Evolutionary conservation across 2,113 vertebrate species (phyloP).

Genomic region (Procavia capensis): DNA sequence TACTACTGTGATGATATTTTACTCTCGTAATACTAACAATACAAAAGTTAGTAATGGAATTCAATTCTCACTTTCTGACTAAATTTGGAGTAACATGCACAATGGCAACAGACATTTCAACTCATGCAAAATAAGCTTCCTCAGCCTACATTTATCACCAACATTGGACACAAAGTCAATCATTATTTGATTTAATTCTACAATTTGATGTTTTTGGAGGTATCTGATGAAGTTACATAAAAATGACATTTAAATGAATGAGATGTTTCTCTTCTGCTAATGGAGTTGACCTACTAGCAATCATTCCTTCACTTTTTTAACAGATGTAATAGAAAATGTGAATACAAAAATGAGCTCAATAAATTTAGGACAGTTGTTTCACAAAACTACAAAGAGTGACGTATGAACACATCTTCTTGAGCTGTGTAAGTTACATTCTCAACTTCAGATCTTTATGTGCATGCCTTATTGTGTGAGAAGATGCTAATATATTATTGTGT

Average conservation of each 20-base stretch:
- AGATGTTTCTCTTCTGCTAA: background rate
- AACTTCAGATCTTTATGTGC: background rate
- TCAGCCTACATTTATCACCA: background rate
- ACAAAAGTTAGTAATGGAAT: background rate
- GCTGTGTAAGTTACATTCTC: background rate
- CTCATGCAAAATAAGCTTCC: background rate
- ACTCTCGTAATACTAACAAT: background rate
- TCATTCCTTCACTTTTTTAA: background rate
- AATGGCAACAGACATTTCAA: background rate
- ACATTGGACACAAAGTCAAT: background rate
- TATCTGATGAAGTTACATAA: background rate
- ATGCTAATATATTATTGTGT: background rate
- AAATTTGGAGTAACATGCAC: background rate
- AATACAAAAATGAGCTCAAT: background rate
- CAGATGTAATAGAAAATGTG: background rate
- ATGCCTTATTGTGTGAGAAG: background rate
- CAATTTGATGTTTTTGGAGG: background rate
- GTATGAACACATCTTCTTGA: background rate
- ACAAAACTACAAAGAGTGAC: background rate
- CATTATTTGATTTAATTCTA: background rate
- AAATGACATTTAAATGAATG: background rate
- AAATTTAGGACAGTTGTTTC: background rate
- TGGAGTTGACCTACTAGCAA: background rate
- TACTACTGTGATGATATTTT: background rate
- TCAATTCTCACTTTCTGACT: background rate